A percentile compares a stretch with the other conserved stretches of the same genome.
Evolutionary conservation across 2,113 vertebrate species (phyloP).

Genomic region (Symphodus melops): DNA sequence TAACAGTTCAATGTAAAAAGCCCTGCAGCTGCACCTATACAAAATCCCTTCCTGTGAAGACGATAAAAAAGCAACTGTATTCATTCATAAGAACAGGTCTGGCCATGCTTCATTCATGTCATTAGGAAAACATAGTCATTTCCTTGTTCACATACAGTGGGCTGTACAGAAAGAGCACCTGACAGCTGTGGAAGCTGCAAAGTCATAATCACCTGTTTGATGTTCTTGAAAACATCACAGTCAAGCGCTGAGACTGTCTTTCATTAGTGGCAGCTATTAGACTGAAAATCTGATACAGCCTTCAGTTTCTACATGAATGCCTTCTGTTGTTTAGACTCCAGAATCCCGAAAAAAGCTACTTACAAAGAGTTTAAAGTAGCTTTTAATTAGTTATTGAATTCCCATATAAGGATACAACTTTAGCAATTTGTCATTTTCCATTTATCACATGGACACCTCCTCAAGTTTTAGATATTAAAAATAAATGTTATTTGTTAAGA

Average conservation of each 20-base stretch:
- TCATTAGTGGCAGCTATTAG: slow-evolving; percentile 35
- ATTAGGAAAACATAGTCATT: neutral
- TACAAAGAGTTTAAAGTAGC: neutral
- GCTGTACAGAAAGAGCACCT: slow-evolving; percentile 55
- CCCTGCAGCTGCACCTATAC: neutral
- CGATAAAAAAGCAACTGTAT: slow-evolving; percentile 18
- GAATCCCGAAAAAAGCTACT: neutral
- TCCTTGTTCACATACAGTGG: slow-evolving; percentile 3
- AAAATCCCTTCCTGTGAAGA: neutral
- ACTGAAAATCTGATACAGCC: slow-evolving; percentile 7
- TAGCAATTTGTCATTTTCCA: too few species aligned
- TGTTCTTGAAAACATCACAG: slow-evolving; percentile 49
- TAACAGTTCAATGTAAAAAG: neutral
- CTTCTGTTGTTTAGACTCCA: neutral
- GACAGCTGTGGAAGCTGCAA: slow-evolving; percentile 66
- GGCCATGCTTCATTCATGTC: slow-evolving; percentile 41
- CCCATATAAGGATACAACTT: too few species aligned
- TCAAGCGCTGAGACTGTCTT: slow-evolving; percentile 24
- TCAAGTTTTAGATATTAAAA: too few species aligned
- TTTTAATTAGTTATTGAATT: too few species aligned
- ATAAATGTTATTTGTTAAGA: too few species aligned
- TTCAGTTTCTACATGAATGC: slow-evolving; percentile 15
- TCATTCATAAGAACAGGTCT: slow-evolving; percentile 24
- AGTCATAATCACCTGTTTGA: slow-evolving; percentile 67
- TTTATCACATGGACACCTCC: too few species aligned